Evolutionary conservation across 2,113 vertebrate species (phyloP).

Genomic region (Mesembrinibis cayennensis): DNA sequence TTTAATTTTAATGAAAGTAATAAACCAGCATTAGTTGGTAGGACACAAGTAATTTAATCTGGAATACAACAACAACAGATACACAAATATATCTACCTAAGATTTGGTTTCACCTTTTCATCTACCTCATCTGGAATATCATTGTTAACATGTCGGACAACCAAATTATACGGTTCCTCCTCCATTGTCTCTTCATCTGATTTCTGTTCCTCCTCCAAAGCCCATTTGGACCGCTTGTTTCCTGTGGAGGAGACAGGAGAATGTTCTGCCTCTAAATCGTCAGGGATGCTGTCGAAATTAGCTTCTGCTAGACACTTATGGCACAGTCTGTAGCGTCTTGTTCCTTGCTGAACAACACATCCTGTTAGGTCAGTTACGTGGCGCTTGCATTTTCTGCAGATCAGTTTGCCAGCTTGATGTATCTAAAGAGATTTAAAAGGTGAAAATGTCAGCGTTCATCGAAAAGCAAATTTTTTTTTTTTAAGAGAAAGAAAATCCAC

Average conservation of each 20-base stretch:
- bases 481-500: background rate
- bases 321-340: slow-evolving; percentile 90
- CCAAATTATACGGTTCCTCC: slow-evolving; percentile 88
- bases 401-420: slow-evolving; percentile 93
- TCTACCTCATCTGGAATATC: slow-evolving; percentile 81
- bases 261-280: slow-evolving; percentile 72
- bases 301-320: slow-evolving; percentile 86
- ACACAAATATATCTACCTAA: slow-evolving; percentile 64
- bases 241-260: slow-evolving; percentile 58
- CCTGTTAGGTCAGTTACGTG: slow-evolving; percentile 90
- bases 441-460: background rate
- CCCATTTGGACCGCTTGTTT: slow-evolving; percentile 74
- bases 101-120: slow-evolving; percentile 76
- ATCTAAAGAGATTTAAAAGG: slow-evolving; percentile 76
- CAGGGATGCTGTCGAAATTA: slow-evolving; percentile 77
- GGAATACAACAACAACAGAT: background rate
- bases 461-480: background rate
- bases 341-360: slow-evolving; percentile 91
- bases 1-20: background rate
- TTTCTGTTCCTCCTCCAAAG: slow-evolving; percentile 76
- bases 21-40: background rate
- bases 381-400: slow-evolving; percentile 94
- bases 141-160: slow-evolving; percentile 84
- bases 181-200: slow-evolving; percentile 86
- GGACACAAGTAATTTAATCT: background rate